Base-by-base conservation (phyloP, 1,140 invertebrate genomes). In the Apolygus lucorum region DNA sequence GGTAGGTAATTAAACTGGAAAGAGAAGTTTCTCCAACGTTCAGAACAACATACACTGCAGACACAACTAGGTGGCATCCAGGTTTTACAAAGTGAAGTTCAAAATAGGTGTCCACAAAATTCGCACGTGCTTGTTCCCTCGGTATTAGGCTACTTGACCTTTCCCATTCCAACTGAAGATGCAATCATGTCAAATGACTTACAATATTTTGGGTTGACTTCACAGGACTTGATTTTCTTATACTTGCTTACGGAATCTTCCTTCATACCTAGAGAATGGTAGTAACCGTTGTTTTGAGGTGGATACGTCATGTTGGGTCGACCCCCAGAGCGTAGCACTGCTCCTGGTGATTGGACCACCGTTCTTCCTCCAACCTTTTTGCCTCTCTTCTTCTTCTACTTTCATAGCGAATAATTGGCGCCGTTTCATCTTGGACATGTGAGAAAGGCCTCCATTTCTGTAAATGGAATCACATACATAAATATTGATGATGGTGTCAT, bases 361-460 rank as follows among this genome's bases (percentile, higher is more conserved):
- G 77, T 75, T 87, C 83, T 70, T 85, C 83, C 52, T 82, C 76
- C 13, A 84, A 77, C 28, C 86, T 81, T 52, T 82, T 72, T 87
- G 84, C 71, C 78, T 75, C 29, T 78, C 76, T 52, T 74, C 72
- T 68, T 72, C 63, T 26, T 71, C 66, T n/a, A 71, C 86, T 80
- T 91, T 87, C 21, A 87, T 77, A 24, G 88, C 90, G 80, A 93
- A 95, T 64, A 89, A 78, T 75, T 90, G 86, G 28, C 92, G 78
- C 2, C 90, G 78, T 74, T 91, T 85, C 63, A 86, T 84, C 78
- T 91, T 91, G 0, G 84, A 83, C 76, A 89, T 79, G 65, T 81
- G 81, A n/a, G n/a, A n/a, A n/a, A n/a, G n/a, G n/a, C n/a, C n/a
- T n/a, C n/a, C n/a, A n/a, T n/a, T n/a, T n/a, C n/a, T n/a, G n/a